These are phyloP conservation scores for Andrena minutula DNA, from an alignment of 2,888 invertebrate genomes.

Conservation along the genomic window DNA sequence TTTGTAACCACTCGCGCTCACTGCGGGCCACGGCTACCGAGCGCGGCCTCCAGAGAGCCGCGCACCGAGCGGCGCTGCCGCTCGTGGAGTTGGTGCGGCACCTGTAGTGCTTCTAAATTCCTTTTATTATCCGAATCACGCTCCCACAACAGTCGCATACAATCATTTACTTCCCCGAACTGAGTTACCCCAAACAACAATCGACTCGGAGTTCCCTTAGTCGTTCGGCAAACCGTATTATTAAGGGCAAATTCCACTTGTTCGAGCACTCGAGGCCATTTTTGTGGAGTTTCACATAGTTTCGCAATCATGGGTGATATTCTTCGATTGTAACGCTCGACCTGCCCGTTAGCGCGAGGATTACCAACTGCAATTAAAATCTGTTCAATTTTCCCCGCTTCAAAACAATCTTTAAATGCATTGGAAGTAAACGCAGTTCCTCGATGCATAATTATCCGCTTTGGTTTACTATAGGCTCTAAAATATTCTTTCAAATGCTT, in stretches of 20 bases:
- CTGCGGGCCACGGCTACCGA: too few species aligned
- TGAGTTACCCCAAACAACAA: slow-evolving; percentile 12
- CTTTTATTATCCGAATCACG: background rate
- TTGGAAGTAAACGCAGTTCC: slow-evolving; percentile 2
- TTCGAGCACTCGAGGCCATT: background rate
- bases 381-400: background rate
- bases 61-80: too few species aligned
- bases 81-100: too few species aligned
- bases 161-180: background rate
- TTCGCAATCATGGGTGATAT: slow-evolving; percentile 7
- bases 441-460: background rate
- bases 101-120: background rate
- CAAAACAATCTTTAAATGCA: slow-evolving; percentile 1
- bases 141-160: background rate
- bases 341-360: slow-evolving; percentile 9
- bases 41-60: too few species aligned
- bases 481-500: slow-evolving; percentile 16
- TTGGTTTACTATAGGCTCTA: slow-evolving; percentile 1
- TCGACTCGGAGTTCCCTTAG: background rate
- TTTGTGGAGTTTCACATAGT: too few species aligned
- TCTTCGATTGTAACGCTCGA: slow-evolving; percentile 14
- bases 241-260: background rate
- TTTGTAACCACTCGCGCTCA: too few species aligned
- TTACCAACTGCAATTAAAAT: slow-evolving; percentile 8
- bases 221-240: slow-evolving; percentile 1